phyloP scores from a whole-genome alignment of 2,888 invertebrate genomes.

The Eupithecia abbreviata region DNA sequence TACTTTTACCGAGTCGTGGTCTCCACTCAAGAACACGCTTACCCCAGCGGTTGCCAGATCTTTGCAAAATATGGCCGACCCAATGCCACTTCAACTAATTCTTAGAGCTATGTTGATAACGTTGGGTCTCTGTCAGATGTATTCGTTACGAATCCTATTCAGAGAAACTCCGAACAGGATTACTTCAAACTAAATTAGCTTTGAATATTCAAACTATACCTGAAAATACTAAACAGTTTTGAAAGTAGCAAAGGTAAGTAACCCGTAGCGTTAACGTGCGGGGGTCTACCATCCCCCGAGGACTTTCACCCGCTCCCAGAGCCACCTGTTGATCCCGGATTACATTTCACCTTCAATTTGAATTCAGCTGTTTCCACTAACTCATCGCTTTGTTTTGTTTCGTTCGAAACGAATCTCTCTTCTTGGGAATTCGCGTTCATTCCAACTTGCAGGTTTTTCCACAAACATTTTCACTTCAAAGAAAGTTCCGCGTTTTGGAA shows the following conservation, averaged over 20 bases:
- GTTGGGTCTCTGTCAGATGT: too few species aligned
- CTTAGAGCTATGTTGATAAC: too few species aligned
- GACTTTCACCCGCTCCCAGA: conserved; percentile 16
- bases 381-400: conserved; percentile 15
- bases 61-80: too few species aligned
- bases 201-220: background rate
- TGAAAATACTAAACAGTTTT: background rate
- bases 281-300: conserved; percentile 17
- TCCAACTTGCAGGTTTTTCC: background rate
- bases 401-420: background rate
- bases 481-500: background rate
- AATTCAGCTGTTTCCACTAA: conserved; percentile 11
- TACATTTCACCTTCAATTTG: conserved; percentile 12
- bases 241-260: conserved; percentile 10
- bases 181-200: background rate
- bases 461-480: background rate
- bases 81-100: too few species aligned
- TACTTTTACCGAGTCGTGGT: too few species aligned
- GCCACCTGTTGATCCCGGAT: conserved; percentile 52
- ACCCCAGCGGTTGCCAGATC: too few species aligned
- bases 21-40: too few species aligned
- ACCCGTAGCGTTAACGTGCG: background rate
- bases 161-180: too few species aligned
- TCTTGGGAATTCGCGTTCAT: background rate
- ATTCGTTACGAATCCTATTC: too few species aligned